phyloP scores from a whole-genome alignment of 2,888 invertebrate genomes.

The Tipula confusa region DNA sequence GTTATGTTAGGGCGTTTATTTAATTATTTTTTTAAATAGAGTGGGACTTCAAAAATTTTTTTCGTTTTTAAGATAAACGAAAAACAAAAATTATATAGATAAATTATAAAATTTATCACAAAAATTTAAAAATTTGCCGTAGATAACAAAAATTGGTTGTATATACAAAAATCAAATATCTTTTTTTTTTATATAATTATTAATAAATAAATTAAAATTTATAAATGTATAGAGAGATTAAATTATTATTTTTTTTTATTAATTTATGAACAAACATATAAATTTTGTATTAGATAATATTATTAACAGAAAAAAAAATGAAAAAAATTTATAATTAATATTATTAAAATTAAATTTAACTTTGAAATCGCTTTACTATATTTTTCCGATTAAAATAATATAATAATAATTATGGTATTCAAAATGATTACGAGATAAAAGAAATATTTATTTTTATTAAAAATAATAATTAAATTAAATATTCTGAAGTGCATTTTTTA shows the following conservation, averaged over 20 bases:
- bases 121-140: not conserved
- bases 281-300: not conserved
- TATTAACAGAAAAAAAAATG: not conserved
- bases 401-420: constrained; percentile 13
- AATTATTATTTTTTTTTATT: constrained; percentile 8
- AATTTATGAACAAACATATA: constrained; percentile 3
- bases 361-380: constrained; percentile 7
- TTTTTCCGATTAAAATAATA: not conserved
- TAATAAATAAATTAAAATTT: too few relatives aligned
- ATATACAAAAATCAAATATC: constrained; percentile 20
- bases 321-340: not conserved
- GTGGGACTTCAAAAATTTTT: not conserved
- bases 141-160: not conserved
- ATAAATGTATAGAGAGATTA: not conserved
- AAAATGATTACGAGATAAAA: not conserved
- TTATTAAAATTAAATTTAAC: not conserved
- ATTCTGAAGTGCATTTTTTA: not conserved
- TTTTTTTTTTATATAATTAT: not conserved
- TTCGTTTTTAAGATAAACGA: not conserved
- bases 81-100: constrained; percentile 3
- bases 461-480: not conserved
- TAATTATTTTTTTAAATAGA: not conserved
- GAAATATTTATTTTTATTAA: not conserved
- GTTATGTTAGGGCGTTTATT: not conserved
- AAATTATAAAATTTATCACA: not conserved